A percentile compares a stretch with the other conserved stretches of the same genome.
These are phyloP conservation scores for Saxidomus purpurata DNA, from an alignment of 1,140 invertebrate genomes.

Conservation along the genomic window DNA sequence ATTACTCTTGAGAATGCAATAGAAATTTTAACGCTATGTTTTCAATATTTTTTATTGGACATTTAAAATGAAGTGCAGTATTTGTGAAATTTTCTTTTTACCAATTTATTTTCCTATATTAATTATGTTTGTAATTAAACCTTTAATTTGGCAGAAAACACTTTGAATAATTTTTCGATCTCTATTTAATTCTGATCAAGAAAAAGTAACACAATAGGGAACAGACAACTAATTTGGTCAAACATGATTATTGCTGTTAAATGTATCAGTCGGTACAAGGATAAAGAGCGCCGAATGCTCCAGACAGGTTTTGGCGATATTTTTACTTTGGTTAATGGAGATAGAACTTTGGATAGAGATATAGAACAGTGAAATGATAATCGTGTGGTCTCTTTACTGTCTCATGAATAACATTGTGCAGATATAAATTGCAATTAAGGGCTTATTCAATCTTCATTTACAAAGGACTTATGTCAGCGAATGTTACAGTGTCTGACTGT, in stretches of 20 bases:
- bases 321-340: neutral
- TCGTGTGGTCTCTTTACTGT: neutral
- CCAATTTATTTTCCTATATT: too few relatives aligned
- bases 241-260: neutral
- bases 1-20: too few relatives aligned
- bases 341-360: neutral
- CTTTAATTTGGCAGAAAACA: too few relatives aligned
- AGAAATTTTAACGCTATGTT: too few relatives aligned
- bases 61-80: too few relatives aligned
- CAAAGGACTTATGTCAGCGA: neutral
- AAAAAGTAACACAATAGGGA: neutral
- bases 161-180: neutral
- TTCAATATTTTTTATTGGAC: too few relatives aligned
- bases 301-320: too few relatives aligned
- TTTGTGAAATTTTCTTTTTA: too few relatives aligned
- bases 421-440: constrained; percentile 9
- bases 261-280: too few relatives aligned
- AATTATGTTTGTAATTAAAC: too few relatives aligned
- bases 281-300: too few relatives aligned
- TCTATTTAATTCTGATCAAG: neutral
- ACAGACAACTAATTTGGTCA: neutral
- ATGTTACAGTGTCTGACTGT: too few relatives aligned
- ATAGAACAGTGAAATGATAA: neutral
- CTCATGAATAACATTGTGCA: neutral
- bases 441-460: neutral